A percentile compares a stretch with the other conserved stretches of the same genome.
Evolutionary conservation across 2,888 invertebrate species (phyloP).

Genomic region (Hypena proboscidalis): DNA sequence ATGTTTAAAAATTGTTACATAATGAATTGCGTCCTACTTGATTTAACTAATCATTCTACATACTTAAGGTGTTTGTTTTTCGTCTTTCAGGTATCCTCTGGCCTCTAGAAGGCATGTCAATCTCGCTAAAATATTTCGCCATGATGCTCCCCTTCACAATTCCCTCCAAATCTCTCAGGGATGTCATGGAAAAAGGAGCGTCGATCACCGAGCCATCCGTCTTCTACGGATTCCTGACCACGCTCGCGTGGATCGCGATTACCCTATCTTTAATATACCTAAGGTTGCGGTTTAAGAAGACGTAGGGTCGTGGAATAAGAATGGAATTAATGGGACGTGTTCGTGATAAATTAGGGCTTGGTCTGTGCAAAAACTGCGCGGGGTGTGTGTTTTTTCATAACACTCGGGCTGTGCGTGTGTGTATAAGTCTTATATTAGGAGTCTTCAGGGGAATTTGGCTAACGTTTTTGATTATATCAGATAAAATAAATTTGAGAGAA

Average conservation of each 20-base stretch:
- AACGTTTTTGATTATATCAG: too few species aligned
- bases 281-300: constrained; percentile 66
- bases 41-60: too few species aligned
- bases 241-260: constrained; percentile 87
- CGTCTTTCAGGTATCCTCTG: constrained; percentile 85
- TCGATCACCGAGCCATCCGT: constrained; percentile 88
- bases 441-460: too few species aligned
- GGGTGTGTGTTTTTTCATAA: too few species aligned
- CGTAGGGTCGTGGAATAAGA: constrained; percentile 42
- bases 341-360: too few species aligned
- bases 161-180: constrained; percentile 90
- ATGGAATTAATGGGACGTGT: background rate
- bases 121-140: constrained; percentile 85
- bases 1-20: too few species aligned
- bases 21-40: too few species aligned
- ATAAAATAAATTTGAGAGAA: too few species aligned
- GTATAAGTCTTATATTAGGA: too few species aligned
- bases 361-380: too few species aligned
- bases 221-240: constrained; percentile 89
- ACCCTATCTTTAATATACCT: constrained; percentile 85
- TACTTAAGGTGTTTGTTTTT: background rate
- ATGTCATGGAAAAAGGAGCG: constrained; percentile 91
- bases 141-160: constrained; percentile 91
- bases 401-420: too few species aligned
- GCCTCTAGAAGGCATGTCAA: constrained; percentile 89